Evolutionary conservation across 1,140 invertebrate species (phyloP).

Genomic region (Zaprionus davidi): DNA sequence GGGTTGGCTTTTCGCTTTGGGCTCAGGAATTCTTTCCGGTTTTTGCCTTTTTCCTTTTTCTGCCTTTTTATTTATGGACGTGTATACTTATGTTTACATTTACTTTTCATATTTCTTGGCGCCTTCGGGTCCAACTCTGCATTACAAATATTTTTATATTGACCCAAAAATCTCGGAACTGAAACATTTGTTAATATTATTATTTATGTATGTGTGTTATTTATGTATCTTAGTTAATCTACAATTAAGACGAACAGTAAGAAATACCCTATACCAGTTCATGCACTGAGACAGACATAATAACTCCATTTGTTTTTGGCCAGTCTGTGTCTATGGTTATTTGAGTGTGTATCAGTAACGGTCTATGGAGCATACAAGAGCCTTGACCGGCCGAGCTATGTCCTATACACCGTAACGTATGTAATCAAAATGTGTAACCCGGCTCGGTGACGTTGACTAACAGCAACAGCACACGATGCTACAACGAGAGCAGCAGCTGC

Average conservation of each 20-base stretch:
- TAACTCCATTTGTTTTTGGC: background rate
- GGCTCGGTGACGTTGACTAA: conserved; percentile 1
- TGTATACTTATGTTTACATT: conserved; percentile 7
- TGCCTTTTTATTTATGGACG: conserved; percentile 23
- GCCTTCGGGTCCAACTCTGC: conserved; percentile 36
- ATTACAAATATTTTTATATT: conserved; percentile 56
- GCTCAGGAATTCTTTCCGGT: conserved; percentile 31
- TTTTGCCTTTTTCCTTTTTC: conserved; percentile 12
- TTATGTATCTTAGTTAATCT: background rate
- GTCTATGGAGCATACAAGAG: background rate
- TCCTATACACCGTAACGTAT: background rate
- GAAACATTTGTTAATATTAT: background rate
- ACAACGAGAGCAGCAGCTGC: background rate
- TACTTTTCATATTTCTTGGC: conserved; percentile 11
- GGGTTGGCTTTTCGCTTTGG: conserved; percentile 39
- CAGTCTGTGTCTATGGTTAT: background rate
- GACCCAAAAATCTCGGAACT: conserved; percentile 18
- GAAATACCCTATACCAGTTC: background rate
- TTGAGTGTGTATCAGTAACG: background rate
- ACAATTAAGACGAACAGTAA: background rate
- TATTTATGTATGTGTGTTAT: background rate
- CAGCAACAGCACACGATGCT: background rate
- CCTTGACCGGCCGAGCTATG: background rate
- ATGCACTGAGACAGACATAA: background rate
- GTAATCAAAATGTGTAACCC: background rate